phyloP scores from a whole-genome alignment of 2,113 vertebrate species.

The Nothoprocta perdicaria region DNA sequence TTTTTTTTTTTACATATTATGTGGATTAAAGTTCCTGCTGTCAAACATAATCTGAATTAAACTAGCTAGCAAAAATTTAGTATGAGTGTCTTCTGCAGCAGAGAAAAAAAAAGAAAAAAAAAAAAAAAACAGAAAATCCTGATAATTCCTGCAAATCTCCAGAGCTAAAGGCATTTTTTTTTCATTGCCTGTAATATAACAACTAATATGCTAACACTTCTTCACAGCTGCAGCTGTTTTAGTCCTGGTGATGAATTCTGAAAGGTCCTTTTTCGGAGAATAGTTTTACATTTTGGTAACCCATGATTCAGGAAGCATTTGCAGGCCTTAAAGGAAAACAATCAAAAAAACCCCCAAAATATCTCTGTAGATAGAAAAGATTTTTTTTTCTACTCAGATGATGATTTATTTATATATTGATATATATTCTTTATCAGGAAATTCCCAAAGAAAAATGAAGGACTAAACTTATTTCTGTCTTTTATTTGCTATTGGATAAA shows the following conservation, averaged over 20 bases:
- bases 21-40: constrained; percentile 38
- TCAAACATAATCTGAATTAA: constrained; percentile 36
- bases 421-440: neutral
- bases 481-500: neutral
- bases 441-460: neutral
- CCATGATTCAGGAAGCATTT: constrained; percentile 48
- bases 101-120: constrained; percentile 6
- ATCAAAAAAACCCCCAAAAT: neutral
- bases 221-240: constrained; percentile 56
- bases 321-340: constrained; percentile 37
- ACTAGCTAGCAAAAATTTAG: constrained; percentile 8
- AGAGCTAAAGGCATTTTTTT: constrained; percentile 40
- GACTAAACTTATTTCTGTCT: neutral
- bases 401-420: constrained; percentile 35
- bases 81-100: neutral
- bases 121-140: neutral
- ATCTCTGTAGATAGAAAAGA: neutral
- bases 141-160: constrained; percentile 17
- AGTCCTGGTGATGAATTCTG: constrained; percentile 54
- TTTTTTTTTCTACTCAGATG: neutral
- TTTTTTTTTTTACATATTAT: constrained; percentile 16
- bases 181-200: neutral
- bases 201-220: constrained; percentile 51
- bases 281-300: constrained; percentile 47
- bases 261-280: constrained; percentile 53